Evolutionary conservation across 2,113 vertebrate genomes (phyloP), one percentile per base, ranked within the genome.

Genomic region (Tetraodon nigroviridis): DNA sequence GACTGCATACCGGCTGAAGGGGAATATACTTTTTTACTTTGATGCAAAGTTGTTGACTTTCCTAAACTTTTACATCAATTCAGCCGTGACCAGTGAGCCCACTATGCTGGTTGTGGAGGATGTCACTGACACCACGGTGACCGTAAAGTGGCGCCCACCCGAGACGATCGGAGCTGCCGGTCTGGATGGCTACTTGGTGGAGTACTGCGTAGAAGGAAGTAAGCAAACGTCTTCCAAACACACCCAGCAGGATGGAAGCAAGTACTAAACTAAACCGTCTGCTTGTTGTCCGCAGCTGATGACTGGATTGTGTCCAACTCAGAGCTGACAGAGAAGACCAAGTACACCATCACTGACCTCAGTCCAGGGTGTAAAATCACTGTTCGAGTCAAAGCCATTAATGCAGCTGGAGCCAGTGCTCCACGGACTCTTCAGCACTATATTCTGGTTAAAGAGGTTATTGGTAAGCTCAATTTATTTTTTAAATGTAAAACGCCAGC

Each of bases 121-220:
- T 0, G 92, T 98, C 45, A 99, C 96, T 0, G 97, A 99, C 73
- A 92, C 65, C 27, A 80, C 92, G 0, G 93, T 99, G 65, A 97
- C 97, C 0, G 90, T 99, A 84, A 99, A 94, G 75, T 98, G 97
- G 97, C 90, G 96, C 48, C 95, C 96, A 4, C 97, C 97, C 21
- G 97, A 99, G 72, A 95, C 94, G 60, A 98, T 99, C 0, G 97
- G 97, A 42, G 97, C 96, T 0, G 96, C 97, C 14, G 97, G 97
- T 53, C 84, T 99, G 78, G 95, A 98, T 0, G 97, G 97, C 73
- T 99, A 99, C 76, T 80, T 93, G 67, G 80, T 99, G 82, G 96
- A 99, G 77, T 99, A 98, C 84, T 95, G 94, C 89, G 62, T 95
- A 45, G 97, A 99, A 95, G 97, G 94, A 94, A 91, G 97, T 99